phyloP scores from a whole-genome alignment of 2,888 invertebrate species.

The Drosophila pseudotalamancana region DNA sequence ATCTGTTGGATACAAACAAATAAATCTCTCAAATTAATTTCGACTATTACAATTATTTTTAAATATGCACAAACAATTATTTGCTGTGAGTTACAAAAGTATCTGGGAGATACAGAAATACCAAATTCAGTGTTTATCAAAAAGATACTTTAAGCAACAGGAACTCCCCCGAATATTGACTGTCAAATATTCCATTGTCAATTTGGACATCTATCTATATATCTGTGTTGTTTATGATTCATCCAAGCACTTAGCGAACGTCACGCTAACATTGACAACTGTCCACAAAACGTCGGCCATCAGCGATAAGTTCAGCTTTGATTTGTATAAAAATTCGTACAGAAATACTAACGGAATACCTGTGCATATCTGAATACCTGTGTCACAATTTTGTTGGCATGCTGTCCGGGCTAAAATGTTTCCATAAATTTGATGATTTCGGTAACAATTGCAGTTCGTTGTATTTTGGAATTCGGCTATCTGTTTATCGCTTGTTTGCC shows the following conservation, averaged over 20 bases:
- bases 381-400: conserved; percentile 12
- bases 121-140: too few species aligned
- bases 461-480: conserved; percentile 15
- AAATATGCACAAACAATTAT: too few species aligned
- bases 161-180: not conserved
- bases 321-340: conserved; percentile 15
- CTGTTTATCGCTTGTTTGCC: conserved; percentile 56
- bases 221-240: conserved; percentile 23
- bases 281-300: conserved; percentile 41
- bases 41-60: too few species aligned
- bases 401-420: conserved; percentile 13
- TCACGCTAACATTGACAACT: conserved; percentile 33
- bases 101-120: not conserved
- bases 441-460: conserved; percentile 21
- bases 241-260: conserved; percentile 32
- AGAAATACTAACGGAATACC: conserved; percentile 7
- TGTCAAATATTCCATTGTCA: not conserved
- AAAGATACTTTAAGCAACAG: not conserved
- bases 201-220: conserved; percentile 18
- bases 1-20: not conserved
- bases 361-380: not conserved
- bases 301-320: conserved; percentile 32
- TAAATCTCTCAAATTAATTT: too few species aligned
- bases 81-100: not conserved
- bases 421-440: conserved; percentile 43